Conservation (phyloP, 2,888 invertebrate species). For the Rambutsinella grinnellia region DNA sequence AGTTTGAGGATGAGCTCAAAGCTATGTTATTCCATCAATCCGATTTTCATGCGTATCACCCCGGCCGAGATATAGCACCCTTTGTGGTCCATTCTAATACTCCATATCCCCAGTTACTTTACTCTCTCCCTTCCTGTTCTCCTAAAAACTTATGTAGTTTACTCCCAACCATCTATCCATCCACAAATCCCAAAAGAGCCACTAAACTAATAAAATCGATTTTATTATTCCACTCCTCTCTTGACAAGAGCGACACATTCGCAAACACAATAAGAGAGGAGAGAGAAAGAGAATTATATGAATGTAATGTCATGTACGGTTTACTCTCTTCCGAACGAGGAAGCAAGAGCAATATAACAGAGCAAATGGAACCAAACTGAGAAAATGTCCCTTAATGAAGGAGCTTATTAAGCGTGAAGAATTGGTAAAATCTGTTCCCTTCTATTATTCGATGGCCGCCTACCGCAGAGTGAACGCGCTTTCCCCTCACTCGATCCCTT, state of each 20-base stretch:
- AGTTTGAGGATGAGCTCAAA: neutral
- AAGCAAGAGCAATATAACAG: neutral
- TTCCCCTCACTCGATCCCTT: neutral
- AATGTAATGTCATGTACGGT: constrained; percentile 38
- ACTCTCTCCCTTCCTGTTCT: neutral
- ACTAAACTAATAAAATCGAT: constrained; percentile 64
- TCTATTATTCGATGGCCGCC: neutral
- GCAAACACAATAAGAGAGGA: constrained; percentile 2
- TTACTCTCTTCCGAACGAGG: neutral
- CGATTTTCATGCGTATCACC: neutral
- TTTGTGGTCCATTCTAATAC: neutral
- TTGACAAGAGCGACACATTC: constrained; percentile 13
- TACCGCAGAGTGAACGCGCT: neutral
- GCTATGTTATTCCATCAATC: constrained; percentile 2
- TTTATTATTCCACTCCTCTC: constrained; percentile 53
- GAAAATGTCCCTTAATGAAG: constrained; percentile 57
- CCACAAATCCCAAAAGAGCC: constrained; percentile 61
- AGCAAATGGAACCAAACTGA: constrained; percentile 3
- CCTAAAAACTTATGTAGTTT: neutral
- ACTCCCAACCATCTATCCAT: constrained; percentile 36
- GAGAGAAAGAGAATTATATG: constrained; percentile 47
- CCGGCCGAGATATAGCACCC: neutral
- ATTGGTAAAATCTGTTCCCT: constrained; percentile 57
- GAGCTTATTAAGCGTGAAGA: constrained; percentile 61
- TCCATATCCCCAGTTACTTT: constrained; percentile 10